Evolutionary conservation across 1,140 invertebrate species (phyloP).

Genomic region (Drosophila kohkoa): DNA sequence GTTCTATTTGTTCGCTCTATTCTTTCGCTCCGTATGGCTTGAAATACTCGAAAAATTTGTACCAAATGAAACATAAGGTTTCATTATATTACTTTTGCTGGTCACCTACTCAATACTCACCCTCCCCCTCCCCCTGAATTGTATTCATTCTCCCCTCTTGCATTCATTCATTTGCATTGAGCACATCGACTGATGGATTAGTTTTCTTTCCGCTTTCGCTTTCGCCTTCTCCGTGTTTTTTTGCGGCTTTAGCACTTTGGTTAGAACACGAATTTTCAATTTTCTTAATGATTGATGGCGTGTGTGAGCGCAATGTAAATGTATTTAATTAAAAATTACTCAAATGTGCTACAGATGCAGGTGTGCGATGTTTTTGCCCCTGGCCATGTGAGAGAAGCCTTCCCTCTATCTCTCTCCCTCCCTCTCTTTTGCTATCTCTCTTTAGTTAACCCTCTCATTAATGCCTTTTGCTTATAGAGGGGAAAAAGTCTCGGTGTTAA

Average conservation of each 20-base stretch:
- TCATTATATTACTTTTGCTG: constrained; percentile 55
- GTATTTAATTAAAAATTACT: constrained; percentile 50
- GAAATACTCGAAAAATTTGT: constrained; percentile 46
- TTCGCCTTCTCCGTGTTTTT: neutral
- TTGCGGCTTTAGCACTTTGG: constrained; percentile 52
- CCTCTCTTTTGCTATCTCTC: neutral
- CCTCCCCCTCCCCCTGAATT: neutral
- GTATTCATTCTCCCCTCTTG: neutral
- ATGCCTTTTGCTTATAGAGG: constrained; percentile 5
- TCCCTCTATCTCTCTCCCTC: neutral
- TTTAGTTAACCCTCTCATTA: neutral
- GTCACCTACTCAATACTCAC: constrained; percentile 12
- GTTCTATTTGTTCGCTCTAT: constrained; percentile 62
- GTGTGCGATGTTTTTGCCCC: constrained; percentile 34
- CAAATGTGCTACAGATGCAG: constrained; percentile 37
- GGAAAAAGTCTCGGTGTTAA: constrained; percentile 22
- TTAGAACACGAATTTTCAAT: constrained; percentile 26
- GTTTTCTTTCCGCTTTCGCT: constrained; percentile 46
- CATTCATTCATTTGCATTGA: constrained; percentile 55
- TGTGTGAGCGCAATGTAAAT: constrained; percentile 30
- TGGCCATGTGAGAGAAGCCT: neutral
- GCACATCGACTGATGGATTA: constrained; percentile 63
- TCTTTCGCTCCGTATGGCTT: constrained; percentile 28
- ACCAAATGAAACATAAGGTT: constrained; percentile 67
- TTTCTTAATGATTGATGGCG: constrained; percentile 62